Percentiles rank a stretch among this genome's conserved stretches.
These are phyloP conservation scores for Heliconius nattereri DNA, from an alignment of 1,140 invertebrate species.

Conservation along the genomic window DNA sequence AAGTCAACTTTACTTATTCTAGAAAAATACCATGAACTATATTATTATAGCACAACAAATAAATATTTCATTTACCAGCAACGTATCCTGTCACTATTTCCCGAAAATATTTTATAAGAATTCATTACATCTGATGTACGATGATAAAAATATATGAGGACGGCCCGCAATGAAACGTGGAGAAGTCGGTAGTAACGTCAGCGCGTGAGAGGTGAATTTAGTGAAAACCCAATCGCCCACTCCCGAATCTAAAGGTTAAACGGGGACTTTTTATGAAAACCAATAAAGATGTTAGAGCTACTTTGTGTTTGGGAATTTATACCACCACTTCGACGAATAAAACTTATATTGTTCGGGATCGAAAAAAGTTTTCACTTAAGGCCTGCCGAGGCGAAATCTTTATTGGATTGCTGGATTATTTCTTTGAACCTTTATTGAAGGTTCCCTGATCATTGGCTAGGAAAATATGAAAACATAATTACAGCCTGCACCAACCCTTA, in stretches of 20 bases:
- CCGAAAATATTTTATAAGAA: slow-evolving; percentile 7
- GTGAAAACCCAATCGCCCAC: slow-evolving; percentile 52
- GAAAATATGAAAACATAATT: slow-evolving; percentile 64
- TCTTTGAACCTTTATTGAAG: slow-evolving; percentile 57
- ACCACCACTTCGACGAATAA: slow-evolving; percentile 76
- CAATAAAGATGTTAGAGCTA: slow-evolving; percentile 79
- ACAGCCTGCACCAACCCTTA: slow-evolving; percentile 42
- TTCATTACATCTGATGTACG: slow-evolving; percentile 28
- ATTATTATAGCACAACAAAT: background rate
- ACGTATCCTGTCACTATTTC: background rate
- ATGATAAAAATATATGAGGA: slow-evolving; percentile 36
- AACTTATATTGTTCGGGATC: slow-evolving; percentile 78
- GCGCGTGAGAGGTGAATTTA: slow-evolving; percentile 43
- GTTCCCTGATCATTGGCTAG: slow-evolving; percentile 49
- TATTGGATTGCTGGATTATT: slow-evolving; percentile 76
- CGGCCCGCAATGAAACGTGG: slow-evolving; percentile 30
- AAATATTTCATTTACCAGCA: background rate
- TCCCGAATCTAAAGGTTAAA: slow-evolving; percentile 65
- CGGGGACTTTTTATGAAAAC: slow-evolving; percentile 76
- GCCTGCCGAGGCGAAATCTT: slow-evolving; percentile 73
- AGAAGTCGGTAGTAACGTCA: slow-evolving; percentile 44
- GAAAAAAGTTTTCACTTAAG: slow-evolving; percentile 78
- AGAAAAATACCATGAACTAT: too few relatives aligned
- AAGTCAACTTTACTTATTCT: background rate
- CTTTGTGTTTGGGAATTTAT: slow-evolving; percentile 80